Evolutionary conservation across 2,797 vertebrate genomes (phyloP), one percentile per base, ranked within the genome.

Genomic region (Sebastes nivosus): DNA sequence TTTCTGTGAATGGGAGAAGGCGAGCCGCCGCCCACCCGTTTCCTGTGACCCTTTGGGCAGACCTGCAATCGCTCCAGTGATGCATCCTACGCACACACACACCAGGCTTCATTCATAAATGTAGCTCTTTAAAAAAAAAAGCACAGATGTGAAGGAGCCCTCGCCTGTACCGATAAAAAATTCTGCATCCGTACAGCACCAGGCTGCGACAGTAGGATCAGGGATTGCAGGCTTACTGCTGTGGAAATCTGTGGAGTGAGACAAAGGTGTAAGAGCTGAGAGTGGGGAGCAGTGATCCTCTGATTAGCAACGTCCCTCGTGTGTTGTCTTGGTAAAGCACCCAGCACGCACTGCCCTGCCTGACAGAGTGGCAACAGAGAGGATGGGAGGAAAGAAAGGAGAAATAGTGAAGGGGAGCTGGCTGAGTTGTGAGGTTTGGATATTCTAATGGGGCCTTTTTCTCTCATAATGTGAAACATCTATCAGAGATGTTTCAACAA

Each of bases 301-400:
- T 64, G 88, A 87, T 82, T 77, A 82, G 78, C 42, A 22, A 8
- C 57, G 57, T 89, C 82, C 84, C 79, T 12, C 3, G 78, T 84
- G 84, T 76, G 88, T 80, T 77, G 83, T 86, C 83, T 84, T 77
- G 84, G 52, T 81, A 88, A 86, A 64, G 65, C 58, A 70, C 63
- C 55, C 50, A 61, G 72, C 55, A 20, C 25, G 16, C 52, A 4
- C 36, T 30, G 68, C 20, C 55, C 75, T 71, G 54, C 42, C 32
- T 61, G 64, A 78, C 61, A 24, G 29, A 79, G 65, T 8, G 60
- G 57, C 57, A 42, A 58, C 4, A 57, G 52, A 55, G 36, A 30
- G 24, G 3, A 66, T 25, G 72, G 46, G 25, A 42, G 57, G 4
- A n/a, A 54, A 38, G 57, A 61, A 14, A 72, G 22, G 32, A 46